Conservation (phyloP, 35 echinoderm and acorn worm species). For the Holothuria glaberrima region DNA sequence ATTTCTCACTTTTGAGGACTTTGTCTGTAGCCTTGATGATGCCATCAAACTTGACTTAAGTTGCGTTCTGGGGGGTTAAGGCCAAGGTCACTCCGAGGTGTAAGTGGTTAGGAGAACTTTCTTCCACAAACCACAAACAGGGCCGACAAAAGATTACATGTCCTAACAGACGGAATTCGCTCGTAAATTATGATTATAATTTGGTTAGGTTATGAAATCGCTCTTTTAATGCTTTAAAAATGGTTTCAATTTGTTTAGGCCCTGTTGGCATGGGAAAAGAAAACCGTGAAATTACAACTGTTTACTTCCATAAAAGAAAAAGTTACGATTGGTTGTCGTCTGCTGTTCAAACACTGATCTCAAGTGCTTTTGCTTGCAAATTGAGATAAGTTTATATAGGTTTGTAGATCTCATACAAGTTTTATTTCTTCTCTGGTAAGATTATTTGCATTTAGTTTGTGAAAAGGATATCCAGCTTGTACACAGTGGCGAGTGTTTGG, state of each 20-base stretch:
- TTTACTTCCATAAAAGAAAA: slow-evolving; percentile 17
- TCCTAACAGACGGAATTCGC: slow-evolving; percentile 15
- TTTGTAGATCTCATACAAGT: neutral
- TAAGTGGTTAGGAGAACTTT: slow-evolving; percentile 33
- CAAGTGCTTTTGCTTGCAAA: neutral
- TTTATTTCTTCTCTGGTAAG: too few species aligned
- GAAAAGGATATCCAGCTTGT: too few species aligned
- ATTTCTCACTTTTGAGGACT: neutral
- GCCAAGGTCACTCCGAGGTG: slow-evolving; percentile 38
- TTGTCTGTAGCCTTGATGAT: neutral
- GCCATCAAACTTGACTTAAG: neutral
- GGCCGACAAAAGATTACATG: slow-evolving; percentile 39
- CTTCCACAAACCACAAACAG: slow-evolving; percentile 34
- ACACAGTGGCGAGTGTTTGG: too few species aligned
- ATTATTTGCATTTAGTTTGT: too few species aligned
- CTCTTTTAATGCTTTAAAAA: slow-evolving; percentile 2
- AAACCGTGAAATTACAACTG: slow-evolving; percentile 28
- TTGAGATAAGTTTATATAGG: neutral
- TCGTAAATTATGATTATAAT: slow-evolving; percentile 26
- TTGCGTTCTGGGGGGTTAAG: neutral
- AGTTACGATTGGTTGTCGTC: slow-evolving; percentile 23
- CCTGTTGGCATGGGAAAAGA: neutral
- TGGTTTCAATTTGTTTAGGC: neutral
- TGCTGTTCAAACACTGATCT: neutral
- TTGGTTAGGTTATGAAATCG: slow-evolving; percentile 52